A percentile compares a stretch with the other conserved stretches of the same genome.
phyloP scores from a whole-genome alignment of 2,113 vertebrate genomes.

The Irena cyanogastra region DNA sequence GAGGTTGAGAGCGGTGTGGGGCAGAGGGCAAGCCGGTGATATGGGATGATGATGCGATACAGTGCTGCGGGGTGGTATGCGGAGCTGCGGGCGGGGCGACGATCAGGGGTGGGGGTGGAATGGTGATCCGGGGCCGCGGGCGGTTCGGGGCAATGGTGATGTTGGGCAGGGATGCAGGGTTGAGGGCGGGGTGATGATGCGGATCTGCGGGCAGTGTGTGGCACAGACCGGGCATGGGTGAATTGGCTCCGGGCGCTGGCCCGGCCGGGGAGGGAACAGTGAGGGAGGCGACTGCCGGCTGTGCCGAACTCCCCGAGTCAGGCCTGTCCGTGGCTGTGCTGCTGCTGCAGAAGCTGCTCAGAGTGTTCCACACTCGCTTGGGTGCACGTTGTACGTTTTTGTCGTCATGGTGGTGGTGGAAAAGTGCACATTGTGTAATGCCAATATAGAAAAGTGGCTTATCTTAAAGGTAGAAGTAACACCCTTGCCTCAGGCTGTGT shows the following conservation, averaged over 20 bases:
- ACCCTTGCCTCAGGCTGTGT: not conserved
- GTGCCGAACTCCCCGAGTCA: accelerated
- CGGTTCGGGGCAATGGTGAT: not conserved
- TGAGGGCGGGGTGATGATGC: not conserved
- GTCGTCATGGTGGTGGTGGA: accelerated
- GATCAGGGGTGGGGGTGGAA: too few species aligned
- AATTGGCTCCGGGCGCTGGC: not conserved
- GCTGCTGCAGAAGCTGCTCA: not conserved
- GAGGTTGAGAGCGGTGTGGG: accelerated
- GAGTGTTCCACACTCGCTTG: accelerated
- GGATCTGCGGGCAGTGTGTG: accelerated
- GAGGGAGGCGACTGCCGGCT: not conserved
- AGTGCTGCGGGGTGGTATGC: accelerated
- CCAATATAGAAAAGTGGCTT: accelerated
- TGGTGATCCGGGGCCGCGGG: not conserved
- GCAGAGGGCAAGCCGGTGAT: not conserved
- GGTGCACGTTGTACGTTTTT: accelerated
- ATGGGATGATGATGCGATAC: too few species aligned
- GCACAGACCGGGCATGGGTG: accelerated
- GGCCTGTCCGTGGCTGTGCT: accelerated
- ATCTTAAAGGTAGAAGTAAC: not conserved
- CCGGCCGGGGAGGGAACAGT: not conserved
- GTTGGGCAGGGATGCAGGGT: not conserved
- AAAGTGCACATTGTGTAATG: not conserved
- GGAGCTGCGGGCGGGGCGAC: accelerated